Evolutionary conservation across 1,140 invertebrate species (phyloP).

Genomic region (Drosophila sechellia): DNA sequence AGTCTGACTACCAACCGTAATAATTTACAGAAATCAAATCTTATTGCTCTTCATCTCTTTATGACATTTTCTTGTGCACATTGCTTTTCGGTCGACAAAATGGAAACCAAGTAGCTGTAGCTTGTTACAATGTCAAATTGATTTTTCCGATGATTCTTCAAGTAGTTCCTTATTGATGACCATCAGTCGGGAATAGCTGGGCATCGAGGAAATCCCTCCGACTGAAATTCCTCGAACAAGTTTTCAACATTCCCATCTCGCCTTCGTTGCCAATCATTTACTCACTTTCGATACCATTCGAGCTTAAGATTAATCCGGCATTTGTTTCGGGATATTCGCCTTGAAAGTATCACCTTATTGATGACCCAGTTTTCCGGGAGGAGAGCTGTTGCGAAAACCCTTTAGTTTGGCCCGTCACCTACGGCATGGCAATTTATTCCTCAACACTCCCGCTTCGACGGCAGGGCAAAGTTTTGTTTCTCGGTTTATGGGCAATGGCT

Average conservation of each 20-base stretch:
- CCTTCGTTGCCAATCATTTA: slow-evolving; percentile 13
- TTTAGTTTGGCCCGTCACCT: slow-evolving; percentile 42
- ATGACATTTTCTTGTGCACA: too few relatives aligned
- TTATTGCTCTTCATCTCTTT: neutral
- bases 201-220: neutral
- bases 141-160: neutral
- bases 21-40: neutral
- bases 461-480: slow-evolving; percentile 59
- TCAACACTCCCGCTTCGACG: slow-evolving; percentile 55
- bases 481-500: slow-evolving; percentile 50
- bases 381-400: slow-evolving; percentile 14
- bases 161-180: slow-evolving; percentile 21
- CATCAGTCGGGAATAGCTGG: slow-evolving; percentile 7
- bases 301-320: slow-evolving; percentile 35
- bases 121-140: neutral
- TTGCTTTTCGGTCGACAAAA: too few relatives aligned
- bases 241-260: neutral
- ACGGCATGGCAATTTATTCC: slow-evolving; percentile 71
- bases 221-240: slow-evolving; percentile 5
- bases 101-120: too few relatives aligned
- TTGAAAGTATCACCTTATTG: slow-evolving; percentile 40
- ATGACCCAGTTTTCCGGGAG: slow-evolving; percentile 13
- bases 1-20: too few relatives aligned
- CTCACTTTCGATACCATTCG: slow-evolving; percentile 19
- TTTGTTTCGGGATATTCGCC: slow-evolving; percentile 15